Conservation (phyloP, 2,113 vertebrate genomes). For the Lepus timidus region DNA sequence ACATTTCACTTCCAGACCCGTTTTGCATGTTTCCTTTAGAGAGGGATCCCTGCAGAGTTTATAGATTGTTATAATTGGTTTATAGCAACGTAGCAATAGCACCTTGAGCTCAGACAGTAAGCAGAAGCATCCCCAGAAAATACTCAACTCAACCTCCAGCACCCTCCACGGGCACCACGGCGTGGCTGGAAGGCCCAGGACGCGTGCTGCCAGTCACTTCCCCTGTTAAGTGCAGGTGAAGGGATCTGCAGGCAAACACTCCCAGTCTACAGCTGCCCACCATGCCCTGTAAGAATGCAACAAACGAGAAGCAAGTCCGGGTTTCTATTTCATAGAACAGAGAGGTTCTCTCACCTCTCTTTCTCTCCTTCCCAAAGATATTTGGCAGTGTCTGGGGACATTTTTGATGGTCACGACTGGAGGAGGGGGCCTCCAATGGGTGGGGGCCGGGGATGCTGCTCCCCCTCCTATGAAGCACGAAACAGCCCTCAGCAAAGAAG, state of each 20-base stretch:
- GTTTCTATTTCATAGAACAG: neutral
- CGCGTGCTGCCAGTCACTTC: neutral
- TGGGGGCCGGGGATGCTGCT: neutral
- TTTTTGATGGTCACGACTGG: neutral
- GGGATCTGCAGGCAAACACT: neutral
- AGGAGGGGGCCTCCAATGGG: neutral
- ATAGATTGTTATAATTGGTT: constrained; percentile 47
- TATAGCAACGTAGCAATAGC: constrained; percentile 39
- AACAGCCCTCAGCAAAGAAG: neutral
- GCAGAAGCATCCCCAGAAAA: constrained; percentile 9
- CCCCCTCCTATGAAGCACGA: too few relatives aligned
- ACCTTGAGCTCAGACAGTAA: neutral
- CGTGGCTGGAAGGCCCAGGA: neutral
- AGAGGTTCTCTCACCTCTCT: neutral
- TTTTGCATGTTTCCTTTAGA: constrained; percentile 47
- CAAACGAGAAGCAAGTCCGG: neutral
- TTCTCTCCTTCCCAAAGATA: accelerated
- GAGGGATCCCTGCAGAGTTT: constrained; percentile 18
- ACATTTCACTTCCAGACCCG: constrained; percentile 21
- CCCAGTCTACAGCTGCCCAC: too few relatives aligned
- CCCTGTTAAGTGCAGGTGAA: neutral
- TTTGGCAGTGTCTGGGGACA: neutral
- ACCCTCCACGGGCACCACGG: neutral
- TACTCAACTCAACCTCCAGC: neutral
- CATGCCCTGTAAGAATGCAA: too few relatives aligned